These are phyloP conservation scores for Shargacucullia verbasci DNA, from an alignment of 2,888 invertebrate species.

Conservation along the genomic window DNA sequence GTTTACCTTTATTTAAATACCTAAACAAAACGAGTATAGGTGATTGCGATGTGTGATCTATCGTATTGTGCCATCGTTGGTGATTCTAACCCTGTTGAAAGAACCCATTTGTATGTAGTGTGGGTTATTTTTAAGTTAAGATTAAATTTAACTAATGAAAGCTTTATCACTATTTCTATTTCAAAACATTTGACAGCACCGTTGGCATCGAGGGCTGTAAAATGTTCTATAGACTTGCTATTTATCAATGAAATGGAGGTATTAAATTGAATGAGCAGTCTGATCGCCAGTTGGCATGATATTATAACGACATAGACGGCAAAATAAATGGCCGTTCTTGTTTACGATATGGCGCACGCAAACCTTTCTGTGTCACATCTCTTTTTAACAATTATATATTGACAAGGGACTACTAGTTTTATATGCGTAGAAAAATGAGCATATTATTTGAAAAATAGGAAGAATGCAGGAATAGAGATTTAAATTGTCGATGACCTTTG, in stretches of 20 bases:
- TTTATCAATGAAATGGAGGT: constrained; percentile 47
- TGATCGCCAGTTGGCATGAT: constrained; percentile 52
- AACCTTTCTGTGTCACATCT: constrained; percentile 50
- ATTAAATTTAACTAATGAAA: constrained; percentile 9
- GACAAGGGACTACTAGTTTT: too few relatives aligned
- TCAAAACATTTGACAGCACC: constrained; percentile 3
- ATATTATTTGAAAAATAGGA: too few relatives aligned
- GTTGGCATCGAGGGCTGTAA: constrained; percentile 5
- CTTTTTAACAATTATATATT: constrained; percentile 37
- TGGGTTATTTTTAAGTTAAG: neutral
- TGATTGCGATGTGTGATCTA: too few relatives aligned
- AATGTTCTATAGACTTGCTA: constrained; percentile 13
- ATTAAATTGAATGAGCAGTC: constrained; percentile 42
- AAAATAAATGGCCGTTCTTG: constrained; percentile 34
- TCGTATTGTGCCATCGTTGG: too few relatives aligned
- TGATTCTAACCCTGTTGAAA: too few relatives aligned
- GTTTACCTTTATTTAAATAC: too few relatives aligned
- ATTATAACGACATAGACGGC: constrained; percentile 34
- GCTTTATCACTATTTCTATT: neutral
- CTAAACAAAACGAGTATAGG: too few relatives aligned
- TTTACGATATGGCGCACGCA: constrained; percentile 50
- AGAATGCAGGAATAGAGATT: too few relatives aligned
- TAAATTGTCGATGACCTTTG: too few relatives aligned
- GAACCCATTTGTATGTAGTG: too few relatives aligned
- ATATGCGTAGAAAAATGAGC: too few relatives aligned